Evolutionary conservation across 2,888 invertebrate genomes (phyloP).

Genomic region (Stomorhina lunata): DNA sequence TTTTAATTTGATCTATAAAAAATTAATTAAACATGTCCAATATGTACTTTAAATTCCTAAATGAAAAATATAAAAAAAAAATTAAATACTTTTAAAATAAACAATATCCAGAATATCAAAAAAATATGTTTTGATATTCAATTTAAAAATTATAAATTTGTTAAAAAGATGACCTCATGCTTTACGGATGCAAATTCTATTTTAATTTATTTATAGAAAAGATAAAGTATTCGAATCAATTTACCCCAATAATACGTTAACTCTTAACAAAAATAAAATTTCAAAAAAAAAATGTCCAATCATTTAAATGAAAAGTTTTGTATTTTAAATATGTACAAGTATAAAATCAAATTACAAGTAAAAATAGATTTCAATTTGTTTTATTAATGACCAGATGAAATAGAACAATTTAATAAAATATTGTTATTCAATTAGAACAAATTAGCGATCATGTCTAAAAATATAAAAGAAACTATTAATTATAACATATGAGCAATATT

Average conservation of each 20-base stretch:
- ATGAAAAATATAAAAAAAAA: too few relatives aligned
- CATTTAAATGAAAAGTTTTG: constrained; percentile 16
- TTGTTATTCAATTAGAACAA: neutral
- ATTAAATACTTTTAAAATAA: too few relatives aligned
- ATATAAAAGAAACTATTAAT: neutral
- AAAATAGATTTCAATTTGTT: neutral
- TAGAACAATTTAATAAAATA: neutral
- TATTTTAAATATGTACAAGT: constrained; percentile 17
- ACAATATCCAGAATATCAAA: too few relatives aligned
- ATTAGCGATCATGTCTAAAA: neutral
- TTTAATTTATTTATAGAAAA: constrained; percentile 52
- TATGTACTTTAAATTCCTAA: too few relatives aligned
- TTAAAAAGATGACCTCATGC: constrained; percentile 45
- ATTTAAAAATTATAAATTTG: constrained; percentile 15
- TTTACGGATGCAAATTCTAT: constrained; percentile 50
- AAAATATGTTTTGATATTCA: too few relatives aligned
- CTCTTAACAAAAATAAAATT: too few relatives aligned
- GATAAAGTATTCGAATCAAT: constrained; percentile 47
- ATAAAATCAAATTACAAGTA: neutral
- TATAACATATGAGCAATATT: neutral
- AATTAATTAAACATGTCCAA: too few relatives aligned
- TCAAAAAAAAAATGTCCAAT: neutral
- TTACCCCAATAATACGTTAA: constrained; percentile 36
- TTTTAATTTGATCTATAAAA: too few relatives aligned
- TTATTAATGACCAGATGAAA: neutral